Evolutionary conservation across 2,888 invertebrate genomes (phyloP).

Genomic region (Sepiola atlantica): DNA sequence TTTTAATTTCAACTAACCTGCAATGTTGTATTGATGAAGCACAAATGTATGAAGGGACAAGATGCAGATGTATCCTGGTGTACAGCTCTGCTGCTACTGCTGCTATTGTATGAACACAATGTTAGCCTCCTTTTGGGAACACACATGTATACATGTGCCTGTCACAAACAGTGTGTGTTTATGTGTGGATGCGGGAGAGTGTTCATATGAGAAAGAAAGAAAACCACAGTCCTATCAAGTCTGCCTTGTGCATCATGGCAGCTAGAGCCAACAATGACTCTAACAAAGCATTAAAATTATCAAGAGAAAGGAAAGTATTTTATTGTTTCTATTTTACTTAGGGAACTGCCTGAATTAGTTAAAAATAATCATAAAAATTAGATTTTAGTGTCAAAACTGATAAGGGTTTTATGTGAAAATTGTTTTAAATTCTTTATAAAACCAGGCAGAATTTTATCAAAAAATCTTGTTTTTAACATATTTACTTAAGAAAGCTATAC

Average conservation of each 20-base stretch:
- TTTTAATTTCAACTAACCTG: background rate
- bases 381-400: too few species aligned
- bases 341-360: too few species aligned
- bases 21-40: background rate
- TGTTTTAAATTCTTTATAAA: too few species aligned
- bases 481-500: too few species aligned
- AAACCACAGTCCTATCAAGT: background rate
- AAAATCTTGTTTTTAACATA: too few species aligned
- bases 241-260: background rate
- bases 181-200: background rate
- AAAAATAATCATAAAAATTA: too few species aligned
- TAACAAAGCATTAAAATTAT: background rate
- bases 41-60: background rate
- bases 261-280: background rate
- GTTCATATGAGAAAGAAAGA: background rate
- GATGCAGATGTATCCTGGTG: background rate
- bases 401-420: too few species aligned
- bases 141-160: background rate
- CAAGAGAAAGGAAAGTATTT: background rate
- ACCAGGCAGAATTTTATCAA: too few species aligned
- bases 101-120: constrained; percentile 8
- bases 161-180: too few species aligned
- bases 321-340: background rate
- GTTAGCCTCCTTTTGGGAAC: background rate
- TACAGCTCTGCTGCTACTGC: constrained; percentile 10